A percentile compares a stretch with the other conserved stretches of the same genome.
Evolutionary conservation across 2,113 vertebrate species (phyloP).

Genomic region (Nematolebias whitei): DNA sequence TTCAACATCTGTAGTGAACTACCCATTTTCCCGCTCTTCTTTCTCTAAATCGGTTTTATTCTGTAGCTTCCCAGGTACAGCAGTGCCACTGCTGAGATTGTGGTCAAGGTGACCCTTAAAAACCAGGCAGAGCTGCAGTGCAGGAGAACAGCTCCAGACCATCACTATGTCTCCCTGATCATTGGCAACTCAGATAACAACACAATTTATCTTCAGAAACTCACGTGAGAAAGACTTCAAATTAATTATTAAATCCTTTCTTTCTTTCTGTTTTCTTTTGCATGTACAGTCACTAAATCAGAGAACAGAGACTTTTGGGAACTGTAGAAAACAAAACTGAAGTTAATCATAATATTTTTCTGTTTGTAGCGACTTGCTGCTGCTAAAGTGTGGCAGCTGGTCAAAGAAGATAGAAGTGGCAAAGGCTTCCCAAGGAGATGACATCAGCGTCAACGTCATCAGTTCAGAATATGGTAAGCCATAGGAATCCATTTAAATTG

Average conservation of each 20-base stretch:
- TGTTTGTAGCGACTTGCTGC: slow-evolving; percentile 83
- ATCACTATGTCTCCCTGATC: slow-evolving; percentile 86
- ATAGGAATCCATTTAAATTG: background rate
- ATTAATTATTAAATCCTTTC: no score
- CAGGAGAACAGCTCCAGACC: slow-evolving; percentile 88
- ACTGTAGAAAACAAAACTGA: background rate
- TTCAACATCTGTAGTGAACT: background rate
- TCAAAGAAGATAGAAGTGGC: slow-evolving; percentile 89
- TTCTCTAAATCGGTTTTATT: slow-evolving; percentile 22
- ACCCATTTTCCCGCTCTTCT: background rate
- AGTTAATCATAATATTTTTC: background rate
- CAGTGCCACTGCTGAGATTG: slow-evolving; percentile 84
- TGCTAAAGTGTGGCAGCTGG: slow-evolving; percentile 90
- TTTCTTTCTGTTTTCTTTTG: no score
- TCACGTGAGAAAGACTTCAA: slow-evolving; percentile 69
- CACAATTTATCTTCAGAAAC: slow-evolving; percentile 89
- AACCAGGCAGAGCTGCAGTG: slow-evolving; percentile 87
- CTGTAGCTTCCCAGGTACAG: slow-evolving; percentile 87
- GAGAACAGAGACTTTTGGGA: background rate
- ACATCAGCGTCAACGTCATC: slow-evolving; percentile 90
- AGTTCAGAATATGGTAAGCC: slow-evolving; percentile 92
- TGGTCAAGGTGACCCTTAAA: slow-evolving; percentile 86
- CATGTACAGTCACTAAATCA: background rate
- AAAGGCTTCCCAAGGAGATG: slow-evolving; percentile 83
- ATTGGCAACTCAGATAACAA: slow-evolving; percentile 92